Conservation (phyloP, 1,140 invertebrate genomes). For the Chrysoperla carnea region DNA sequence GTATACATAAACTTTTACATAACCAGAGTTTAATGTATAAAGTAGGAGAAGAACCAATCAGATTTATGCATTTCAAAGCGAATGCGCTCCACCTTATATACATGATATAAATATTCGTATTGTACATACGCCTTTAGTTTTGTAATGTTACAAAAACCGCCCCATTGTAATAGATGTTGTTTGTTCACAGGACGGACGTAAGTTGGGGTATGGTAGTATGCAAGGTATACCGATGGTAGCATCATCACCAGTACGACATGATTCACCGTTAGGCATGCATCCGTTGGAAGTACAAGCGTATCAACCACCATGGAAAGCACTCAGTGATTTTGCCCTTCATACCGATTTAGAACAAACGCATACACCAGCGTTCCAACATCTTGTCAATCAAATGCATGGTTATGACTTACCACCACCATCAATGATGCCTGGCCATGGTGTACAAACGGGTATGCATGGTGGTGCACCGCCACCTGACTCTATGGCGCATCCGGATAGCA, state of each 20-base stretch:
- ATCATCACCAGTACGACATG: conserved; percentile 84
- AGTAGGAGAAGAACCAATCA: too few species aligned
- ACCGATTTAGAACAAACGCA: conserved; percentile 80
- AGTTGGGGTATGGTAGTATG: conserved; percentile 78
- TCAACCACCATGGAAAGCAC: conserved; percentile 93
- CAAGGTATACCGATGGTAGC: conserved; percentile 95
- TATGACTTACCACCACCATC: conserved; percentile 49
- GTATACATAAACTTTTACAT: too few species aligned
- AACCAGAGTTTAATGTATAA: too few species aligned
- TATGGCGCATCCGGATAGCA: conserved; percentile 60
- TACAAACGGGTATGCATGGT: conserved; percentile 21
- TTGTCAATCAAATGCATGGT: conserved; percentile 90
- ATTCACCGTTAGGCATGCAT: conserved; percentile 69
- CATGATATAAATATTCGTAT: too few species aligned
- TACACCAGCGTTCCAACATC: conserved; percentile 84
- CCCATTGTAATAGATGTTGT: neutral
- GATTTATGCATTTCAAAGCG: too few species aligned
- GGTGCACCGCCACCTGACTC: conserved; percentile 35
- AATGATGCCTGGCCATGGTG: conserved; percentile 18
- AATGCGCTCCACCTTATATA: too few species aligned
- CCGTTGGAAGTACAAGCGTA: conserved; percentile 86
- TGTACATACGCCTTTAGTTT: too few species aligned
- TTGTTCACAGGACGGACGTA: conserved; percentile 68
- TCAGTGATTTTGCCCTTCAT: conserved; percentile 87
- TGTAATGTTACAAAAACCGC: too few species aligned